Base-by-base conservation (phyloP, 1,140 invertebrate species). In the Pseudomyrmex flavicornis region DNA sequence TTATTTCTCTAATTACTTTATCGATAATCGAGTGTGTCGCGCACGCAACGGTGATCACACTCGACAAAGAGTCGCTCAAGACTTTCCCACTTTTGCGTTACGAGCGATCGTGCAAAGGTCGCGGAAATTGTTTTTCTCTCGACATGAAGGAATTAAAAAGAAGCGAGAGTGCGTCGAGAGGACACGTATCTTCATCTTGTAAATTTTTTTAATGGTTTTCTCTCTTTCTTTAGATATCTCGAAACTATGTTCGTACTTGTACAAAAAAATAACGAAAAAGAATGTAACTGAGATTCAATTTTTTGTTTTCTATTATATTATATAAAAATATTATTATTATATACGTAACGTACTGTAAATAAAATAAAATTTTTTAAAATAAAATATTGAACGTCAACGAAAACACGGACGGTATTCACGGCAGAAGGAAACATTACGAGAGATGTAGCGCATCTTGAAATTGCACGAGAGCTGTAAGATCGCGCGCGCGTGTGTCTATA, bases 1-100 rank as follows among this genome's bases (percentile, higher is more conserved):
- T 75, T 82, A 79, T 75, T 88, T 70, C 87, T 85, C 86, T 89
- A 88, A 89, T 89, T 89, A 83, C 87, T 89, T 89, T 84, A 89
- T 79, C 88, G 79, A 88, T 89, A 89, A 88, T 89, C 88, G 84
- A 70, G 85, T 62, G 82, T 82, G 66, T 83, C 54, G 61, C 74
- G 82, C 87, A 86, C 87, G 87, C 87, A 74, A 88, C 75, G 72
- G 20, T 80, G 74, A 87, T 87, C 83, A 84, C 46, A 83, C 63
- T 84, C 63, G 63, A 66, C 54, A 77, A 83, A 77, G 63, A 68
- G 54, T 79, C 59, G 62, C 54, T 68, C 73, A 75, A 76, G 72
- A 82, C 59, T 77, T 65, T 48, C 61, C 50, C 66, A 59, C 54
- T 80, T 80, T 46, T 80, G 54, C 44, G 65, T 72, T 80, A 72